Base-by-base conservation (phyloP, 2,113 vertebrate species). In the Phyllostomus discolor region DNA sequence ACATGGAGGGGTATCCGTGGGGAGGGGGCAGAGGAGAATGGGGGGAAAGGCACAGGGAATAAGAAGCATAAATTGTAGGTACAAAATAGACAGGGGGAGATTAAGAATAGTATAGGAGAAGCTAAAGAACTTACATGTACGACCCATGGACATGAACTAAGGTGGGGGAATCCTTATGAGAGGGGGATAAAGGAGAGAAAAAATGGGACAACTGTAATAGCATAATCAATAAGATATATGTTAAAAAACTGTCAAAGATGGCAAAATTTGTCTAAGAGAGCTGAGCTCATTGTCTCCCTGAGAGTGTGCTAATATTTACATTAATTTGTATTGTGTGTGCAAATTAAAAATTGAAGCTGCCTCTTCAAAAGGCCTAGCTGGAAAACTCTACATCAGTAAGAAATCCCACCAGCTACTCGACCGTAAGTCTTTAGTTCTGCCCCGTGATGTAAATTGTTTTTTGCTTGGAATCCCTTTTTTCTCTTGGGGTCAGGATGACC, bases 291-390 rank as follows among this genome's bases (percentile, higher is more conserved):
- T 95, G 91, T 95, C 70, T 91, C 48, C 95, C 95, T 97, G 90
- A 43, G 57, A 90, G 92, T 91, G 78, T 78, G 81, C 87, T 96
- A 82, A 88, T 59, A 28, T 93, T 96, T 90, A 95, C 88, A 95
- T 96, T 97, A 92, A 97, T 97, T 97, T 97, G 97, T 78, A 91
- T 86, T 96, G 96, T n/a, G 81, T 73, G 14, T 6, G 75, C 48
- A 78, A 88, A 85, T 8, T 57, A 48, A 50, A 73, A 66, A 52
- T 50, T 4, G 10, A 89, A 50, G 41, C 8, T 59, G 5, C 24
- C 64, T 76, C 91, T 89, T 93, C 48, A 5, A 17, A 4, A 59
- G 43, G 48, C 7, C 59, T 79, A 24, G 3, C 2, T 79, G 12
- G 86, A 66, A 91, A 94, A 80, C 67, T 93, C 43, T 83, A 7